phyloP scores from a whole-genome alignment of 92 coral and sea anemone species.

The Parazoanthus atlanticus region DNA sequence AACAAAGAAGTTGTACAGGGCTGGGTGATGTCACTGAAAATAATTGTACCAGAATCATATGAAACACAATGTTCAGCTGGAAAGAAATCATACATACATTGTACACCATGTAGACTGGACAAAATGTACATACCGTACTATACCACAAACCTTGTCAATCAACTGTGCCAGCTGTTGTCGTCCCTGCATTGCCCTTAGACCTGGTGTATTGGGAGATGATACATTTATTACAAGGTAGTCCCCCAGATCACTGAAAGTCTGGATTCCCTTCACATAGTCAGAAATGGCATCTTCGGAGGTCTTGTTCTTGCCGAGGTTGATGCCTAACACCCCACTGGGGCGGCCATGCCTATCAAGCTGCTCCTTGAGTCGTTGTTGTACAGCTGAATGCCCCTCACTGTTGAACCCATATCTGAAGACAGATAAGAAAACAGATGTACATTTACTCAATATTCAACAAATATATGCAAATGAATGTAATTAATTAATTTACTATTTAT shows the following conservation, averaged over 20 bases:
- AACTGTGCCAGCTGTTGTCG: conserved; percentile 77
- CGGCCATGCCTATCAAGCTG: conserved; percentile 51
- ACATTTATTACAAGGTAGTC: conserved; percentile 92
- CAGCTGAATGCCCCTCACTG: conserved; percentile 85
- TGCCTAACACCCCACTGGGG: conserved; percentile 77
- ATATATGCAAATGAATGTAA: too few relatives aligned
- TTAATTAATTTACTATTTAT: too few relatives aligned
- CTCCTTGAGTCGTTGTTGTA: conserved; percentile 60
- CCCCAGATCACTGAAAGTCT: conserved; percentile 75
- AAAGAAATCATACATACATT: background rate
- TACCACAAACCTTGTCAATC: conserved; percentile 73
- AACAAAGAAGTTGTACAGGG: too few relatives aligned
- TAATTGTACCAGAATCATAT: too few relatives aligned
- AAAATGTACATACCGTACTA: background rate
- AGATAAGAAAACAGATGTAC: background rate
- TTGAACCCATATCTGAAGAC: conserved; percentile 91
- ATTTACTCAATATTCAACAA: too few relatives aligned
- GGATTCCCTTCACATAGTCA: conserved; percentile 88
- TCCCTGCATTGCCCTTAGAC: conserved; percentile 91
- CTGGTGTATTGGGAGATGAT: conserved; percentile 98
- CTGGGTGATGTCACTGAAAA: too few relatives aligned
- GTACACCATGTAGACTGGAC: too few relatives aligned
- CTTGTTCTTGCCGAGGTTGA: conserved; percentile 96
- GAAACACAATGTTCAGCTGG: background rate
- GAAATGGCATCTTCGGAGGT: conserved; percentile 77